These are phyloP conservation scores for Paelopatides confundens DNA, from an alignment of 53 echinoderm and acorn worm species.

Conservation along the genomic window DNA sequence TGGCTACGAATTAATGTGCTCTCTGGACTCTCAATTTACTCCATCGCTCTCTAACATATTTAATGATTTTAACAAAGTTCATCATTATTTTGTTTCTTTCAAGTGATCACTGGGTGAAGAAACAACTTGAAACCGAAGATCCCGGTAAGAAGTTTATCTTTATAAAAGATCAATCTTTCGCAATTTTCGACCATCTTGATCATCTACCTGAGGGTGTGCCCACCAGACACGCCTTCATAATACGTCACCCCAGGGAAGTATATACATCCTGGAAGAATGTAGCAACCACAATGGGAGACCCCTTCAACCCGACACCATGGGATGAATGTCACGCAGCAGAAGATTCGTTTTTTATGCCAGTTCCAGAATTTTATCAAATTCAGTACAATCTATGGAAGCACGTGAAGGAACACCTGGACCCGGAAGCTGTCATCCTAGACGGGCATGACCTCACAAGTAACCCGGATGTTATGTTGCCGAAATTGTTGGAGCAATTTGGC, in stretches of 20 bases:
- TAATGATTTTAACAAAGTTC: background rate
- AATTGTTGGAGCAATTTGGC: constrained; percentile 10
- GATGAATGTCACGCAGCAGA: constrained; percentile 28
- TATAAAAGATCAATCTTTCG: constrained; percentile 25
- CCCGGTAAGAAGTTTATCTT: constrained; percentile 36
- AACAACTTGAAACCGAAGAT: constrained; percentile 4
- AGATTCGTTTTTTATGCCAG: background rate
- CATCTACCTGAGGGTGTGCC: constrained; percentile 19
- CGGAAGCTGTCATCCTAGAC: constrained; percentile 8
- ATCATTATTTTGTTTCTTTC: background rate
- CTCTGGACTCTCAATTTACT: too few species aligned
- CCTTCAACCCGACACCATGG: constrained; percentile 1
- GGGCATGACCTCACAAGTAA: constrained; percentile 32
- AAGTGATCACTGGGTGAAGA: constrained; percentile 9
- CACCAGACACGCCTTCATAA: constrained; percentile 2
- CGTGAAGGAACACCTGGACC: constrained; percentile 22
- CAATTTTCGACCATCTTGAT: constrained; percentile 6
- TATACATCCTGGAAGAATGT: constrained; percentile 4
- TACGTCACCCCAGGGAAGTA: constrained; percentile 26
- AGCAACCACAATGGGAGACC: background rate
- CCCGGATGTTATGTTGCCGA: constrained; percentile 1
- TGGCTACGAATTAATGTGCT: too few species aligned
- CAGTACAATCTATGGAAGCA: constrained; percentile 23
- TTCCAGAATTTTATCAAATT: background rate
- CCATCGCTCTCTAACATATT: too few species aligned